phyloP scores from a whole-genome alignment of 2,113 vertebrate genomes.

The Boulengeromyrus knoepffleri region DNA sequence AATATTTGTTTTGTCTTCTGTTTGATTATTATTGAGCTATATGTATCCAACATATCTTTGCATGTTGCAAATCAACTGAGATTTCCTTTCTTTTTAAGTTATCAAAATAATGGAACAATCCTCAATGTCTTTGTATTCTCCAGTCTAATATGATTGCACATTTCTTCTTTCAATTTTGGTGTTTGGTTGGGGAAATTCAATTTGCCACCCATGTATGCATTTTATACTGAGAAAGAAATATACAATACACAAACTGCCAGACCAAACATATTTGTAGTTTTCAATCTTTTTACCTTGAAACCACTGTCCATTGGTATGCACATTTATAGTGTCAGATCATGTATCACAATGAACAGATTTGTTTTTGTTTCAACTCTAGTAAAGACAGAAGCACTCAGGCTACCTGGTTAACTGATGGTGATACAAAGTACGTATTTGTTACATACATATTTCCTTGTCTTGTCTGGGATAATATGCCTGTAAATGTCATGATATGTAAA shows the following conservation, averaged over 20 bases:
- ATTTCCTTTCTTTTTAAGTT: neutral
- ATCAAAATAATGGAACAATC: neutral
- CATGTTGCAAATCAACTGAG: neutral
- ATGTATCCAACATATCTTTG: neutral
- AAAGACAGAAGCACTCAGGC: neutral
- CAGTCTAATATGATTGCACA: neutral
- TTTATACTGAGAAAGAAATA: neutral
- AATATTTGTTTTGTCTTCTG: neutral
- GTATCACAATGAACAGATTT: neutral
- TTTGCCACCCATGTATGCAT: neutral
- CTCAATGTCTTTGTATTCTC: neutral
- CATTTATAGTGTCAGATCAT: neutral
- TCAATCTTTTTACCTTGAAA: neutral
- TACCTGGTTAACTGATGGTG: neutral
- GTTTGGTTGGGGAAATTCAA: neutral
- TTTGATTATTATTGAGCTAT: neutral
- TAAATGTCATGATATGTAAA: neutral
- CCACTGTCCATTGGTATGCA: neutral
- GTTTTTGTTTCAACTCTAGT: neutral
- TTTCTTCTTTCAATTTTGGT: neutral
- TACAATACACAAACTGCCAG: neutral
- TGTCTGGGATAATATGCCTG: neutral
- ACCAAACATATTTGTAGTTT: neutral
- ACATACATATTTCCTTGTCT: neutral
- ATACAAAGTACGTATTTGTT: neutral